Evolutionary conservation across 2,797 vertebrate species (phyloP), one percentile per base, ranked within the genome.

Genomic region (Acanthornis magna): DNA sequence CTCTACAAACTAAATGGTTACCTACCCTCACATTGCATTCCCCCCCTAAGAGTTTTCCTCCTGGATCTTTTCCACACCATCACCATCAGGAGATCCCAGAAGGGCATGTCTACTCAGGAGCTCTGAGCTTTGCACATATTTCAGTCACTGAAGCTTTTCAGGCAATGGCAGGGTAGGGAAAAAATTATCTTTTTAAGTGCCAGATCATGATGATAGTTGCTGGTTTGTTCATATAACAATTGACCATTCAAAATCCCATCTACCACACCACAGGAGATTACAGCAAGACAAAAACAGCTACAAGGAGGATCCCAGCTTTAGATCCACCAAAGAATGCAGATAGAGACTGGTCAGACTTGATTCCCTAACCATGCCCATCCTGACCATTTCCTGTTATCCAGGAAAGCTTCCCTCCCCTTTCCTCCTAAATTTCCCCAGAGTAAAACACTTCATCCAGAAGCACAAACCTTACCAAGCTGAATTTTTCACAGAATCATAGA

Each of bases 11-110:
- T 42, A 58, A 58, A 76, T 29, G 5, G 36, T 54, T 85, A 75
- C n/a, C n/a, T 2, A 6, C 19, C 19, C 74, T 68, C 7, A 0
- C n/a, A 47, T 5, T 2, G 1, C 4, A 2, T 51, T 60, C 16
- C 7, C 14, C 36, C 6, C 19, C 18, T 0, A 1, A 26, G 51
- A 42, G 18, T 26, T 70, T 53, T 68, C 38, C 43, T 50, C 43
- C 34, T 43, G 70, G 25, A 22, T 85, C 38, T 60, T 72, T 65
- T 71, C 43, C 61, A 66, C 3, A 5, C 48, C 3, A 3, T 10
- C 58, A 30, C 17, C 16, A 1, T n/a, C 55, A 71, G 36, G 34
- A 92, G 14, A 58, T 43, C 36, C n/a, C 70, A 71, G 53, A 29
- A 62, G n/a, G 76, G 21, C 38, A 42, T 4, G 2, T 8, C 43